Conservation (phyloP, 2,797 vertebrate genomes). For the Lutjanus argentimaculatus region DNA sequence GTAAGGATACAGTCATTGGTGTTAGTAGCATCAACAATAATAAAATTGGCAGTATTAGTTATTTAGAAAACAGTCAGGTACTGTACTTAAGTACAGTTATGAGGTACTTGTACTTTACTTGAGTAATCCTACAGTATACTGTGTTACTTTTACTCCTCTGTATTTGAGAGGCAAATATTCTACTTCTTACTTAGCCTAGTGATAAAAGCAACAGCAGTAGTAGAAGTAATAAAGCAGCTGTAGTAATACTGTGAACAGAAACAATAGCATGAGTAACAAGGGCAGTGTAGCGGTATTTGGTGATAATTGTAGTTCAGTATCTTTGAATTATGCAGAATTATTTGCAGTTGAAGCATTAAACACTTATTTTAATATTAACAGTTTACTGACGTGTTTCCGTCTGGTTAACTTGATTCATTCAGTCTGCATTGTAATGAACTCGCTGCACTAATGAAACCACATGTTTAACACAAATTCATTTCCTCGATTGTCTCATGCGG, state of each 20-base stretch:
- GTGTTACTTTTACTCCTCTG: too few relatives aligned
- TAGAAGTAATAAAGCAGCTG: background rate
- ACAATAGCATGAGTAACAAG: background rate
- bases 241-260: too few relatives aligned
- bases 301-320: background rate
- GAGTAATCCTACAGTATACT: too few relatives aligned
- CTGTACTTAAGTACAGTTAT: too few relatives aligned
- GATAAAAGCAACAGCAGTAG: too few relatives aligned
- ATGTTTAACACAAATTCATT: conserved; percentile 12
- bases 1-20: too few relatives aligned
- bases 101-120: too few relatives aligned
- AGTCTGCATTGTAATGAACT: conserved; percentile 10
- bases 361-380: background rate
- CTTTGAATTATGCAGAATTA: background rate
- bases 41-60: too few relatives aligned
- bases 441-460: conserved; percentile 9
- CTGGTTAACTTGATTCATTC: background rate
- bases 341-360: background rate
- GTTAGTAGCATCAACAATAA: too few relatives aligned
- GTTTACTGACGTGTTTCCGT: background rate
- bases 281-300: background rate
- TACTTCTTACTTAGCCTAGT: too few relatives aligned
- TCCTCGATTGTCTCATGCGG: conserved; percentile 33
- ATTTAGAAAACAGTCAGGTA: too few relatives aligned
- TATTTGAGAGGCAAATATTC: too few relatives aligned